These are phyloP conservation scores for Zoanthus sociatus DNA, from an alignment of 92 coral and sea anemone genomes.

Conservation along the genomic window DNA sequence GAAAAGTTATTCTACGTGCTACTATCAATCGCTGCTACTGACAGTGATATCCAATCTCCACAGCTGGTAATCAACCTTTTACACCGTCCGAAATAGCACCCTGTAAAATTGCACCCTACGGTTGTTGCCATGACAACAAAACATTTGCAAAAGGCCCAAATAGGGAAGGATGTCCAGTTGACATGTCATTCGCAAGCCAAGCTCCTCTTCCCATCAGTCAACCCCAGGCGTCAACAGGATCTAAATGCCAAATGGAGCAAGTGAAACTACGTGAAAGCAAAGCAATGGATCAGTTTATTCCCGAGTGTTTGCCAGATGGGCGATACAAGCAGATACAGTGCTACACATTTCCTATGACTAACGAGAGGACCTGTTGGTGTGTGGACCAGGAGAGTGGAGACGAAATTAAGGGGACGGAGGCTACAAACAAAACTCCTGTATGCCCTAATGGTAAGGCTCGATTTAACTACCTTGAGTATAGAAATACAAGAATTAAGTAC, in stretches of 20 bases:
- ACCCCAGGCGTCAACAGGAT: constrained; percentile 1
- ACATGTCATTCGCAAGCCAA: constrained; percentile 20
- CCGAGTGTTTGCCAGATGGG: constrained; percentile 80
- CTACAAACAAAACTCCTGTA: constrained; percentile 61
- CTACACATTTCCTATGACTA: constrained; percentile 73
- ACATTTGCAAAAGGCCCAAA: constrained; percentile 90
- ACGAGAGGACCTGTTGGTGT: constrained; percentile 88
- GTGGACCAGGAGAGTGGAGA: constrained; percentile 83
- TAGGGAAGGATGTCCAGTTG: constrained; percentile 79
- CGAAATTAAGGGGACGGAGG: constrained; percentile 76
- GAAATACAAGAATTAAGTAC: too few relatives aligned
- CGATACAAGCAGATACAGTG: constrained; percentile 80
- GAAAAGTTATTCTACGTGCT: too few relatives aligned
- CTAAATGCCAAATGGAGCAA: constrained; percentile 71
- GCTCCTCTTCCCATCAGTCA: constrained; percentile 34
- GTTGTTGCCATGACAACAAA: constrained; percentile 82
- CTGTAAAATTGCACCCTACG: constrained; percentile 81
- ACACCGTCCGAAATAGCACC: constrained; percentile 53
- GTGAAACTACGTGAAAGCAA: constrained; percentile 46
- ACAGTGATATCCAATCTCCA: neutral
- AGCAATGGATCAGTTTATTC: constrained; percentile 78
- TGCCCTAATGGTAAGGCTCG: constrained; percentile 62
- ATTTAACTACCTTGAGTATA: neutral
- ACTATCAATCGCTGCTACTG: too few relatives aligned
- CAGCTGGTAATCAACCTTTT: constrained; percentile 53